Conservation (phyloP, 2,797 vertebrate genomes). For the Synaphobranchus kaupii region DNA sequence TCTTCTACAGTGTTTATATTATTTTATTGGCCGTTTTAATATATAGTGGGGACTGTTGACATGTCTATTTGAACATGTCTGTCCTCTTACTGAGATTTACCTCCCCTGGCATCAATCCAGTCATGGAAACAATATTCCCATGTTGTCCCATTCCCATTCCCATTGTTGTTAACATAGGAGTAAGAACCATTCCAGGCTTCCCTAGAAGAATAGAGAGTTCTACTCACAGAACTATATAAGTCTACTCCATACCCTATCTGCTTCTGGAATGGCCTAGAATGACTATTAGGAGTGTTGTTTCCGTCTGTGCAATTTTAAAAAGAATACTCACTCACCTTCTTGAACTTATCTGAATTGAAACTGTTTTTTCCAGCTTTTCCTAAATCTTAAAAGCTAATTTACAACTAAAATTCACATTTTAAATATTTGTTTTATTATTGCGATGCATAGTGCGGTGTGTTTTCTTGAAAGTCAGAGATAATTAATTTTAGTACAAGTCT, state of each 20-base stretch:
- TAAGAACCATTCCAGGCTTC: too few species aligned
- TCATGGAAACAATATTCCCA: not conserved
- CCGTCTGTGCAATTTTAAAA: not conserved
- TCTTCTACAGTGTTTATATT: not conserved
- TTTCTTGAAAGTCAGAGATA: not conserved
- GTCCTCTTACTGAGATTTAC: slow-evolving; percentile 4
- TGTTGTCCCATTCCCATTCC: not conserved
- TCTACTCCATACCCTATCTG: too few species aligned
- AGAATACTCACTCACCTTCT: not conserved
- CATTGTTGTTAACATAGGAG: too few species aligned
- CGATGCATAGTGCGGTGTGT: not conserved
- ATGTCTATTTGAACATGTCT: slow-evolving; percentile 20
- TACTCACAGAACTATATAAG: too few species aligned
- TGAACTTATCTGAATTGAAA: too few species aligned
- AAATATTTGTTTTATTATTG: not conserved
- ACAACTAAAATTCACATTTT: not conserved
- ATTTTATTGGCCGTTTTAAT: not conserved
- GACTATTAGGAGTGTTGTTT: not conserved
- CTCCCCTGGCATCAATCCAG: slow-evolving; percentile 21
- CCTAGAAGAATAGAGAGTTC: too few species aligned
- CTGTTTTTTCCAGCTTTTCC: too few species aligned
- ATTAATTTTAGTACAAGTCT: not conserved
- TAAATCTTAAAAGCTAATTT: not conserved
- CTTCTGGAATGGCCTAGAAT: not conserved
- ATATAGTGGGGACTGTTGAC: not conserved